Evolutionary conservation across 2,888 invertebrate species (phyloP).

Genomic region (Euplexia lucipara): DNA sequence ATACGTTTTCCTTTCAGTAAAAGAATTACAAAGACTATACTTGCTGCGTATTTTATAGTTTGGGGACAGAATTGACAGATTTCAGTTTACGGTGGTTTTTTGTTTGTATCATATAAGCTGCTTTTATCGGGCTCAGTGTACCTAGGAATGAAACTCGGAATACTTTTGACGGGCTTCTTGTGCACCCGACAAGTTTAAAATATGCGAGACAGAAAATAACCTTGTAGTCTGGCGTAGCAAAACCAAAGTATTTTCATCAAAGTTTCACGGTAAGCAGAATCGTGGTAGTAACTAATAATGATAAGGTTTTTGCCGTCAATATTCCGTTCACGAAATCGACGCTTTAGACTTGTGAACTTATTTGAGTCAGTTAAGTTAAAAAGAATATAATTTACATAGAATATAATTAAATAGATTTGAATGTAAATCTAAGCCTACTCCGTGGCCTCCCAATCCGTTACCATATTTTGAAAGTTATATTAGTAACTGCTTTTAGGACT

Average conservation of each 20-base stretch:
- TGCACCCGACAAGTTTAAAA: conserved; percentile 7
- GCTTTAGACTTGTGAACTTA: conserved; percentile 25
- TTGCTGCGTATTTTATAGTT: neutral
- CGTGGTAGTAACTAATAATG: conserved; percentile 5
- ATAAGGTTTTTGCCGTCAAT: neutral
- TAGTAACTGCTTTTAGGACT: neutral
- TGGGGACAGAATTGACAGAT: neutral
- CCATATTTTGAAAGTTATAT: neutral
- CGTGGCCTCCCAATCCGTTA: neutral
- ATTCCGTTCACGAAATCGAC: conserved; percentile 16
- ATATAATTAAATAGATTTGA: conserved; percentile 20
- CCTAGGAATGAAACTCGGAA: neutral
- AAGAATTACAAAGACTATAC: too few relatives aligned
- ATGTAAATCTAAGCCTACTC: neutral
- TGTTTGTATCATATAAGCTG: neutral
- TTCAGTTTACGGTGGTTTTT: neutral
- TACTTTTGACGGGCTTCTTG: neutral
- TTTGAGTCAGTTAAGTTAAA: conserved; percentile 12
- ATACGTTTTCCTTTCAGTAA: neutral
- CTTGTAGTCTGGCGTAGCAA: neutral
- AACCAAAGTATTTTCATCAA: conserved; percentile 31
- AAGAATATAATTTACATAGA: conserved; percentile 24
- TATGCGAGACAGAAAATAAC: conserved; percentile 11
- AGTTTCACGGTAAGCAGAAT: too few relatives aligned
- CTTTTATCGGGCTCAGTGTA: neutral